Base-by-base conservation (phyloP, 2,113 vertebrate genomes). In the Centrocercus urophasianus region DNA sequence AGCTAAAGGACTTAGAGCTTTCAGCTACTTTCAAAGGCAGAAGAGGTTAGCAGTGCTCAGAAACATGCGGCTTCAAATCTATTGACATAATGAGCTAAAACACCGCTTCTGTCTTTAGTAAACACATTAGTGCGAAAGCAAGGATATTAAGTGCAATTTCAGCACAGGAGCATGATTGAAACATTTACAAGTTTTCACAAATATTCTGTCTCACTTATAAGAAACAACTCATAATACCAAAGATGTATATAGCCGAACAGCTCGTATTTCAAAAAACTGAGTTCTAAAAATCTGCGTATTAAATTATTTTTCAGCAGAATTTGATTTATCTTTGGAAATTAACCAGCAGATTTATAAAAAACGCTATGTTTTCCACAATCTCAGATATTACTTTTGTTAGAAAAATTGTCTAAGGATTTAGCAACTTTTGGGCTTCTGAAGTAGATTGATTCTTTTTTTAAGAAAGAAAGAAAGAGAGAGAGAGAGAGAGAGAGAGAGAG, bases 1-100 rank as follows among this genome's bases (percentile, higher is more conserved):
- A 83, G 10, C 64, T 63, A 83, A 73, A 83, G 61, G 69, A 90
- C 93, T 94, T 92, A 92, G 95, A 89, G 83, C 81, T 92, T 94
- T 86, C 85, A 92, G 32, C 80, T 85, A 27, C 34, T 92, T 95
- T 89, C 32, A 73, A 81, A 89, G 36, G 48, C 32, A 64, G 21
- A 56, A 89, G 32, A 93, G 77, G 64, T 32, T 65, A 92, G 36
- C 11, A 90, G 60, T 14, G 17, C 67, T 77, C 30, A 71, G 91
- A 90, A 73, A 90, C n/a, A 77, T 30, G 69, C 54, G 73, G n/a
- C 77, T 88, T 45, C 72, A 89, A 42, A 5, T 74, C 48, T 64
- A 32, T 47, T 65, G 56, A 40, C 27, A 63, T 90, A 96, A 95
- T 75, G 67, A 96, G 38, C 15, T 89, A 95, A 96, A 94, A 0